Conservation (phyloP, 2,888 invertebrate species). For the Orchesella flavescens region DNA sequence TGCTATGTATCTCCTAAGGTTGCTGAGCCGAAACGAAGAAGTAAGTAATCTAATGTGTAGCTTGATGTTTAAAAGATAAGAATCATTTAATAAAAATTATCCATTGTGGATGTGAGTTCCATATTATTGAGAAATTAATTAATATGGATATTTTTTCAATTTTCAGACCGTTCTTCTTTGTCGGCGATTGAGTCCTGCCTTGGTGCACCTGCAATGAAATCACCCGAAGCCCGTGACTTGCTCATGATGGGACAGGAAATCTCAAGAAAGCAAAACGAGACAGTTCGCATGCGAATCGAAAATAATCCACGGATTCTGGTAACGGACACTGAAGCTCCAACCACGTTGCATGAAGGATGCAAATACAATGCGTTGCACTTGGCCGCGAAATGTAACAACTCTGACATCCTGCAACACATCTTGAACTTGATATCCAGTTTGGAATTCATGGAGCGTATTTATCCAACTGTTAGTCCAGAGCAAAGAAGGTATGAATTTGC, state of each 20-base stretch:
- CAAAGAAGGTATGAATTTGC: conserved; percentile 74
- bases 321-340: conserved; percentile 91
- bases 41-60: too few species aligned
- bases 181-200: conserved; percentile 45
- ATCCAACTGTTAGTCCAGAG: conserved; percentile 79
- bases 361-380: conserved; percentile 94
- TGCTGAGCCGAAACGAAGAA: conserved; percentile 24
- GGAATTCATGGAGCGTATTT: conserved; percentile 84
- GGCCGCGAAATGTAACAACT: conserved; percentile 84
- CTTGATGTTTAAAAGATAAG: too few species aligned
- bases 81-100: conserved; percentile 17
- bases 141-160: too few species aligned
- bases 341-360: conserved; percentile 90
- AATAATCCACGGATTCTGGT: conserved; percentile 89
- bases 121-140: too few species aligned
- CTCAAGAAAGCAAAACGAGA: conserved; percentile 52
- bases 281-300: conserved; percentile 48
- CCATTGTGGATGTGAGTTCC: background rate
- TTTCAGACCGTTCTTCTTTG: conserved; percentile 49
- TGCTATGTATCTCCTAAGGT: background rate
- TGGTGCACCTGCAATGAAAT: conserved; percentile 35
- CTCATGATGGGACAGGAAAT: conserved; percentile 64
- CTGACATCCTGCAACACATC: conserved; percentile 84
- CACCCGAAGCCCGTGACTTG: conserved; percentile 68
- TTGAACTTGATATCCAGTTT: conserved; percentile 85